Percentiles rank a stretch among this genome's conserved stretches.
Evolutionary conservation across 2,113 vertebrate species (phyloP).

Genomic region (Mesitornis unicolor): DNA sequence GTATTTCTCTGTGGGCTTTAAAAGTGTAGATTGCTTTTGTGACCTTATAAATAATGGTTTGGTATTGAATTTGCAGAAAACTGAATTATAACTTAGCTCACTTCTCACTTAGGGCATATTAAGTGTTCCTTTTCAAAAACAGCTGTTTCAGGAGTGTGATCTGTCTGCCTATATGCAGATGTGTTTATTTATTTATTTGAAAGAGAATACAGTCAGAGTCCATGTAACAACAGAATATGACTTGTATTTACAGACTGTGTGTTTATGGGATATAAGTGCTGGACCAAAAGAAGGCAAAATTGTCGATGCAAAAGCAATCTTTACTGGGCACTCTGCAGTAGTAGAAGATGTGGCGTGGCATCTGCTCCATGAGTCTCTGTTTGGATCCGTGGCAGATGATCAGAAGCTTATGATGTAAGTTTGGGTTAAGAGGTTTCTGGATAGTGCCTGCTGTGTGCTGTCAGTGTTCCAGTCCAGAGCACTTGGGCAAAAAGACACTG

Average conservation of each 20-base stretch:
- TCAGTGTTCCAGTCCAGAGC: not conserved
- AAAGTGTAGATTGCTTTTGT: not conserved
- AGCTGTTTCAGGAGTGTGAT: not conserved
- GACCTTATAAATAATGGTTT: not conserved
- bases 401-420: slow-evolving; percentile 97
- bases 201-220: not conserved
- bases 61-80: not conserved
- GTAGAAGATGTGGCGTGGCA: slow-evolving; percentile 97
- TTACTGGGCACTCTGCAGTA: slow-evolving; percentile 92
- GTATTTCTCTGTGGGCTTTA: not conserved
- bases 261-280: slow-evolving; percentile 90
- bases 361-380: slow-evolving; percentile 90
- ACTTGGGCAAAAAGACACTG: not conserved
- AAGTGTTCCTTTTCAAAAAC: not conserved
- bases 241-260: slow-evolving; percentile 83
- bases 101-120: not conserved
- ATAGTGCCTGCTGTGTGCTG: not conserved
- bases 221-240: not conserved
- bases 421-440: not conserved
- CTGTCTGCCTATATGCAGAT: not conserved
- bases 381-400: slow-evolving; percentile 93
- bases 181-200: not conserved
- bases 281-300: slow-evolving; percentile 89
- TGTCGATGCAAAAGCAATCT: slow-evolving; percentile 91
- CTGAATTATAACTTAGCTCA: not conserved